These are phyloP conservation scores for Microtus californicus DNA, from an alignment of 2,797 vertebrate genomes.

Conservation along the genomic window DNA sequence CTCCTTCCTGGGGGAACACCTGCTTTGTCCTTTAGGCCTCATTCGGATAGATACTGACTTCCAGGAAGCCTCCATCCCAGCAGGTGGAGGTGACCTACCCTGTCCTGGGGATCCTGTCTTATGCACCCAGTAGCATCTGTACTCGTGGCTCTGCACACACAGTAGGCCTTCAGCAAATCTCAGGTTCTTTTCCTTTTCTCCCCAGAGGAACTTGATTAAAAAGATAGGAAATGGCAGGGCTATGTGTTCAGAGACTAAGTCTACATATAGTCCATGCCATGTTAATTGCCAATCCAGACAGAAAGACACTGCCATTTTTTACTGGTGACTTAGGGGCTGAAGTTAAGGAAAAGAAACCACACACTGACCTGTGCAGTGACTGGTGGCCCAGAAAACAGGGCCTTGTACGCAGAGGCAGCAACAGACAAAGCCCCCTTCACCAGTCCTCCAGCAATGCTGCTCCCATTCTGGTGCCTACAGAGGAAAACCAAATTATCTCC, in stretches of 20 bases:
- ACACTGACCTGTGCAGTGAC: constrained; percentile 91
- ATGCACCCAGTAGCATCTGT: not conserved
- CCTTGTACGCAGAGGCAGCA: constrained; percentile 98
- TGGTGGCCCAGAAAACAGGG: constrained; percentile 96
- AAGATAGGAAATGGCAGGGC: not conserved
- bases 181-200: constrained; percentile 15
- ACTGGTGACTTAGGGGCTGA: not conserved
- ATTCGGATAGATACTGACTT: not conserved
- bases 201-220: not conserved
- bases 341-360: constrained; percentile 17
- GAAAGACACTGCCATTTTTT: constrained; percentile 1
- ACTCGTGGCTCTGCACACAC: not conserved
- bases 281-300: not conserved
- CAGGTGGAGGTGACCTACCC: not conserved
- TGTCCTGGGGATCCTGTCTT: not conserved
- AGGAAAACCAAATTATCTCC: constrained; percentile 70
- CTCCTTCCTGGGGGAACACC: not conserved
- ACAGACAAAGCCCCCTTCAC: constrained; percentile 98
- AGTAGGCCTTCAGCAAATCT: not conserved
- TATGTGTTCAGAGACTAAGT: constrained; percentile 1
- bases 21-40: constrained; percentile 25
- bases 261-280: not conserved
- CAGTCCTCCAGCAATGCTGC: constrained; percentile 95
- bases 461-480: constrained; percentile 84
- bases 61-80: not conserved